Base-by-base conservation (phyloP, 1,140 invertebrate species). In the Hyles vespertilio region DNA sequence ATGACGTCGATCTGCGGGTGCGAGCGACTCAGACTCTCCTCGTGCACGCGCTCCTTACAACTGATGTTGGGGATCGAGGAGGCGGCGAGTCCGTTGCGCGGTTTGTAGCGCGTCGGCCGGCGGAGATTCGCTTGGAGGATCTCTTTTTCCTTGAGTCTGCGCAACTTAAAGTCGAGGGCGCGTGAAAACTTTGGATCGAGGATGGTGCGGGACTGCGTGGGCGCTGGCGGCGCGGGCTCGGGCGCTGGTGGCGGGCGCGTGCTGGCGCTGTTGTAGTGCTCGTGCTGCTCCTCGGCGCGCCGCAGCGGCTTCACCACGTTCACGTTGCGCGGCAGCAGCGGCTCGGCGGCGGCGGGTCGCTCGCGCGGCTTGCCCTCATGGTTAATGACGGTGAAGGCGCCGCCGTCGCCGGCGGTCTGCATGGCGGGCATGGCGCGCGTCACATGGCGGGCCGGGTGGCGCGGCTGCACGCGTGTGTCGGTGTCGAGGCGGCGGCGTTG, bases 101-200 rank as follows among this genome's bases (percentile, higher is more conserved):
- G 69, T 0, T 72, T 69, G 48, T 60, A 60, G 32, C 76, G 69
- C 5, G 82, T 72, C 9, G 81, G 79, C 6, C 83, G 79, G 36
- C 75, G 79, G 43, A 81, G 66, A 57, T 84, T 84, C 9, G 80
- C 77, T 34, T 83, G 77, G 12, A 89, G 67, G n/a, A 80, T 83
- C 44, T 91, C 90, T 61, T 92, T 91, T 51, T 92, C 90, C 51
- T 92, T 91, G 8, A 94, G 84, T 32, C 91, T 91, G 11, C 90
- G 87, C 11, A 94, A 77, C 72, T 94, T 94, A 2, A 91, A 91
- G 66, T 94, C 92, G 22, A 94, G 81, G 5, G 91, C 91, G 61
- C 92, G 90, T 32, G 91, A 92, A 78, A 94, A 94, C 55, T 92
- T 90, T 33, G 84, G 81, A 61, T 89, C 84, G 46, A 88, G 72